phyloP scores from a whole-genome alignment of 1,140 invertebrate genomes.

The Macrocentrus cingulum region DNA sequence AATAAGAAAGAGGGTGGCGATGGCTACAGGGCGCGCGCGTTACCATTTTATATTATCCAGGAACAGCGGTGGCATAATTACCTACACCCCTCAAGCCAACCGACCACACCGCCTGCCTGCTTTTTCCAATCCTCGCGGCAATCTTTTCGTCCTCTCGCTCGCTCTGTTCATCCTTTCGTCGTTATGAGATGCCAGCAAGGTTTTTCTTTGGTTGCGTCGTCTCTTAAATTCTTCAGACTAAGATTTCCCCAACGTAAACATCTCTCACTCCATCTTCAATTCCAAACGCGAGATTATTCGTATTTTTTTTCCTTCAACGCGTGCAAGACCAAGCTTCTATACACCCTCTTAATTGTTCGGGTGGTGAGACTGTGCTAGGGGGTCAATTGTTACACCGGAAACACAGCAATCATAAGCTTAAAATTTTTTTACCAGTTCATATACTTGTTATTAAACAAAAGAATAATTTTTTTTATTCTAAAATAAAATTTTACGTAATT shows the following conservation, averaged over 20 bases:
- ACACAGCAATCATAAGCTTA: too few relatives aligned
- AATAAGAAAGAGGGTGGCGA: constrained; percentile 21
- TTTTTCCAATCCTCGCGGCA: background rate
- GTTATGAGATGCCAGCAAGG: constrained; percentile 32
- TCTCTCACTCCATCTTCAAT: constrained; percentile 31
- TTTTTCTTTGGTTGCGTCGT: constrained; percentile 27
- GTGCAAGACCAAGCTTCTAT: background rate
- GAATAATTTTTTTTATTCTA: too few relatives aligned
- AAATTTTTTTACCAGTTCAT: too few relatives aligned
- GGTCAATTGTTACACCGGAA: too few relatives aligned
- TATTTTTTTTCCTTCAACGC: background rate
- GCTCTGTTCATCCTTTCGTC: constrained; percentile 10
- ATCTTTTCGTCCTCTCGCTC: background rate
- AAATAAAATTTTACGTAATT: too few relatives aligned
- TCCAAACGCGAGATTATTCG: constrained; percentile 20
- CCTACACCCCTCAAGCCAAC: constrained; percentile 23
- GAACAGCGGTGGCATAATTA: constrained; percentile 48
- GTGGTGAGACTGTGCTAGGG: too few relatives aligned
- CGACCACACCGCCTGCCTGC: constrained; percentile 8
- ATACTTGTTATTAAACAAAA: too few relatives aligned
- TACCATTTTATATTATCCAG: constrained; percentile 45
- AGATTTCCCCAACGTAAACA: constrained; percentile 50
- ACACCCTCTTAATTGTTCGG: background rate
- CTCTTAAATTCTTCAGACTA: constrained; percentile 37
- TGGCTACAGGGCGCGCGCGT: constrained; percentile 28